Conservation (phyloP, 1,140 invertebrate genomes). For the Phymorhynchus buccinoides region DNA sequence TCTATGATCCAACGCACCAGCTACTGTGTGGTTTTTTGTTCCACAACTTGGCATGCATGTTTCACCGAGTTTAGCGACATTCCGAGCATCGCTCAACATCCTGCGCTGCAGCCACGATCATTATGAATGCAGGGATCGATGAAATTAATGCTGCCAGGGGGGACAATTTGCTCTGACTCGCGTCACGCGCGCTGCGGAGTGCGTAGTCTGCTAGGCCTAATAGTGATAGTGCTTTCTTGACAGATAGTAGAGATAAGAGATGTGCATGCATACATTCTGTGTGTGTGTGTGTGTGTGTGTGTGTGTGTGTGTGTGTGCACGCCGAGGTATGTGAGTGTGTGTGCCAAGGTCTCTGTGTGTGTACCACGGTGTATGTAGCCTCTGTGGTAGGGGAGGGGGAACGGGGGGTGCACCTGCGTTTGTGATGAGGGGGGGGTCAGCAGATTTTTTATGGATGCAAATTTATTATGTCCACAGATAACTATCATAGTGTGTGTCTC, state of each 20-base stretch:
- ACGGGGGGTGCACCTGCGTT: no score
- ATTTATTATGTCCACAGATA: no score
- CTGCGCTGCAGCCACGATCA: not conserved
- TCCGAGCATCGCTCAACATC: not conserved
- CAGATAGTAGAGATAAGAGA: no score
- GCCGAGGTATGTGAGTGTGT: not conserved
- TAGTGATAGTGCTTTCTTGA: no score
- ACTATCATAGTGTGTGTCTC: no score
- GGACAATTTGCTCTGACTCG: not conserved
- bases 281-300: not conserved
- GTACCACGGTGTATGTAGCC: no score
- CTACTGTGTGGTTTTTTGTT: no score
- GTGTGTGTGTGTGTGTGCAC: not conserved
- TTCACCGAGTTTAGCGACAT: not conserved
- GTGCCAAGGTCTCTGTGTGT: not conserved
- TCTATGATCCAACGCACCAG: no score
- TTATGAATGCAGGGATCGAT: slow-evolving; percentile 5
- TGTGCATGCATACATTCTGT: no score
- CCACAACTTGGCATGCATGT: not conserved
- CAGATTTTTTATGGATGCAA: no score
- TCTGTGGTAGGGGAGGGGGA: no score
- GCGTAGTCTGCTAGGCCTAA: not conserved
- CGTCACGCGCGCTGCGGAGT: not conserved
- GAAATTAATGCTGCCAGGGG: not conserved
- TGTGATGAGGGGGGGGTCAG: no score